Percentiles rank a stretch among this genome's conserved stretches.
phyloP scores from a whole-genome alignment of 2,113 vertebrate genomes.

The Hippocampus mohnikei region DNA sequence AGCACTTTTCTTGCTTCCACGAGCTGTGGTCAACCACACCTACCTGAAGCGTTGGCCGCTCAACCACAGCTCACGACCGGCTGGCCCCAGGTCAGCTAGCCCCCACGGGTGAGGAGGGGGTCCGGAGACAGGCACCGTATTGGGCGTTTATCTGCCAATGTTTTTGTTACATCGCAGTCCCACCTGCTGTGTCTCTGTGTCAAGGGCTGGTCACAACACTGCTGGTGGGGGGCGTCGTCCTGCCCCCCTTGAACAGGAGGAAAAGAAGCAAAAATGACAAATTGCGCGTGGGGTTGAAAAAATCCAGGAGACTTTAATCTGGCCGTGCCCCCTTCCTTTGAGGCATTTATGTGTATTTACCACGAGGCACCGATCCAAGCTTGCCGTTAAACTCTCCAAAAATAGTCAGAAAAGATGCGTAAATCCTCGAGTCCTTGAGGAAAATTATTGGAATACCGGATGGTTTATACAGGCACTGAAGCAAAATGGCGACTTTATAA shows the following conservation, averaged over 20 bases:
- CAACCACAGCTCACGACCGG: conserved; percentile 58
- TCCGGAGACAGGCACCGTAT: conserved; percentile 67
- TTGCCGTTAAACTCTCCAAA: conserved; percentile 55
- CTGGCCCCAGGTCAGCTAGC: conserved; percentile 74
- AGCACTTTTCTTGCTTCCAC: conserved; percentile 21
- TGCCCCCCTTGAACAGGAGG: conserved; percentile 4
- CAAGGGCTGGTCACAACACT: conserved; percentile 40
- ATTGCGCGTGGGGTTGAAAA: conserved; percentile 25
- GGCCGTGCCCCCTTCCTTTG: conserved; percentile 51
- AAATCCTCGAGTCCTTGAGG: conserved; percentile 55
- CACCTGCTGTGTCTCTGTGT: conserved; percentile 67
- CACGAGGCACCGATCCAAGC: conserved; percentile 65
- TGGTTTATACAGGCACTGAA: conserved; percentile 81
- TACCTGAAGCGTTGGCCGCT: conserved; percentile 68
- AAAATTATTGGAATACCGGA: conserved; percentile 72
- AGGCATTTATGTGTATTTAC: conserved; percentile 72
- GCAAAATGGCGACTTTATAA: conserved; percentile 96
- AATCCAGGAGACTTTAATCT: conserved; percentile 62
- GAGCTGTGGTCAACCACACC: conserved; percentile 65
- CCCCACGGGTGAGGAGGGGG: conserved; percentile 48
- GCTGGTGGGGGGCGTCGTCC: conserved; percentile 52
- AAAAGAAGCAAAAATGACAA: not conserved
- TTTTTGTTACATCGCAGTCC: conserved; percentile 69
- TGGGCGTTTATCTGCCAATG: conserved; percentile 59
- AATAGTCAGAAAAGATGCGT: conserved; percentile 42